These are phyloP conservation scores for Ectobius pallidus DNA, from an alignment of 2,888 invertebrate species.

Conservation along the genomic window DNA sequence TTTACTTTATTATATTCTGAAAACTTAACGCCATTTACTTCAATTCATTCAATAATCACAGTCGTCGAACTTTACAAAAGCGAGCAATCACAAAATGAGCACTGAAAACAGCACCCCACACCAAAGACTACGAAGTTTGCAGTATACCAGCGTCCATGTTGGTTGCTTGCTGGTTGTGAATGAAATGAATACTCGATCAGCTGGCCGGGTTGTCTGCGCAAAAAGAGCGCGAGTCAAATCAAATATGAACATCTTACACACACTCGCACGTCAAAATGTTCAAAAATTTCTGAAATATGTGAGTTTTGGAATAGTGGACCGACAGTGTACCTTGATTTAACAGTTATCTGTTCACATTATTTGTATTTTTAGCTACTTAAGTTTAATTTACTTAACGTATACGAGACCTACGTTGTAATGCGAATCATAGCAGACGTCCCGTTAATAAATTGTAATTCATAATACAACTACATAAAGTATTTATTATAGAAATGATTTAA, in stretches of 20 bases:
- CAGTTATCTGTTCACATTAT: no score
- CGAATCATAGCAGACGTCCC: background rate
- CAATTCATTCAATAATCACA: slow-evolving; percentile 35
- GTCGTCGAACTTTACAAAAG: slow-evolving; percentile 6
- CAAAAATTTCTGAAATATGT: no score
- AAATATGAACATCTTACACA: background rate
- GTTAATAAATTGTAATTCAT: background rate
- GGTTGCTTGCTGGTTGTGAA: slow-evolving; percentile 37
- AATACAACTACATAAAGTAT: no score
- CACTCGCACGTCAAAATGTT: no score
- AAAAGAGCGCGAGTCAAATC: background rate
- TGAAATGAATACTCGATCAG: slow-evolving; percentile 37
- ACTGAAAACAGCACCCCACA: slow-evolving; percentile 38
- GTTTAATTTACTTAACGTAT: no score
- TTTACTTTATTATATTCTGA: slow-evolving; percentile 26
- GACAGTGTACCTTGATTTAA: no score
- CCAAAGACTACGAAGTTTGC: slow-evolving; percentile 36
- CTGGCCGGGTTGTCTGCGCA: slow-evolving; percentile 21
- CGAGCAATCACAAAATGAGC: slow-evolving; percentile 28
- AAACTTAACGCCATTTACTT: slow-evolving; percentile 28
- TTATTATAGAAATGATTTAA: no score
- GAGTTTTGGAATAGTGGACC: no score
- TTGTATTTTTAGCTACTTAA: no score
- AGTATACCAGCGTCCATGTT: slow-evolving; percentile 37
- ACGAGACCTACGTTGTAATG: background rate